Base-by-base conservation (phyloP, 2,113 vertebrate genomes). In the Struthidea cinerea region DNA sequence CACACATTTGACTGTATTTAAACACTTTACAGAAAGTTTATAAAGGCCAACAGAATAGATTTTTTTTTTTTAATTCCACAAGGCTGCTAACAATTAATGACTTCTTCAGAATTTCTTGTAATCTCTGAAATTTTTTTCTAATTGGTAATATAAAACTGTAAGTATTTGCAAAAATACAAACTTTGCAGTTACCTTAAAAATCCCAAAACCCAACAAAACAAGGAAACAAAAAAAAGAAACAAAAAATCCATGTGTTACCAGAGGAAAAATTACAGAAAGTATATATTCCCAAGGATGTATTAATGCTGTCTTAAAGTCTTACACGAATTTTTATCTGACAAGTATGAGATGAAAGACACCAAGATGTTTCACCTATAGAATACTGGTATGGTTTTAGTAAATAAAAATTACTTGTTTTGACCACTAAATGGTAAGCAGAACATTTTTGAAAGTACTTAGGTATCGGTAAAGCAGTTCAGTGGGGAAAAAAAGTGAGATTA, bases 211-310 rank as follows among this genome's bases (percentile, higher is more conserved):
- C 6, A 65, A 39, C 7, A 55, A 77, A 63, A 14, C 2, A 49
- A 59, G 5, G 5, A 75, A 56, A 10, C 0, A 44, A 30, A 10
- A 6, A 7, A 33, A 53, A 5, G 1, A 59, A 79, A 4, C 2
- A 52, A 93, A 82, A 9, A 17, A 4, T 28, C 22, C 3, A 2
- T 35, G 3, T 35, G 1, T 10, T 85, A 33, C 9, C 4, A 59
- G 28, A 89, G 17, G 4, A 69, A 77, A 89, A 68, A 46, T 2
- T 64, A 14, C 5, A 61, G 49, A 69, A 84, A 42, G 0, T 57
- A 0, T 4, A 16, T 57, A 64, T 90, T 77, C 9, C 11, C 3
- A 44, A 42, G 19, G 4, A 16, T 46, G 1, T 23, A 49, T 63
- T 69, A 60, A 44, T 23, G 3, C 11, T 59, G 5, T 35, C 41